phyloP scores from a whole-genome alignment of 2,113 vertebrate genomes.

The Dolichotis patagonum region DNA sequence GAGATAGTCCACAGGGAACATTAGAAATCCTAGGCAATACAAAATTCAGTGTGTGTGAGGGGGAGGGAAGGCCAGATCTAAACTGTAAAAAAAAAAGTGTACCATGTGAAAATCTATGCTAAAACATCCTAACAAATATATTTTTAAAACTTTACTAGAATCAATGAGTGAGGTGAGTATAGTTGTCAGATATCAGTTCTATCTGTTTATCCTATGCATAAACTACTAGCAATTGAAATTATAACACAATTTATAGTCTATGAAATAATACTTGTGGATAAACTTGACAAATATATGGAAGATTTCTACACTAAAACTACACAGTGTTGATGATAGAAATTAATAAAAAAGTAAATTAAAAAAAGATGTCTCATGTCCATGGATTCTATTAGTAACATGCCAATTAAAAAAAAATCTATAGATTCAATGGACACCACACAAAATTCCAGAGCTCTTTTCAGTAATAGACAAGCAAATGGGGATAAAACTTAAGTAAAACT shows the following conservation, averaged over 20 bases:
- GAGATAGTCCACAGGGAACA: not conserved
- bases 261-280: not conserved
- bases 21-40: too few species aligned
- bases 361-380: not conserved
- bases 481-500: not conserved
- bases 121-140: not conserved
- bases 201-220: not conserved
- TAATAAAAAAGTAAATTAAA: not conserved
- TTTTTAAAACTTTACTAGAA: not conserved
- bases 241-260: not conserved
- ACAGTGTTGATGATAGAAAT: not conserved
- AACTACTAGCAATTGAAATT: slow-evolving; percentile 41
- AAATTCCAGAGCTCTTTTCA: not conserved
- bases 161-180: not conserved
- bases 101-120: not conserved
- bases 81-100: not conserved
- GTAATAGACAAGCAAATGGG: not conserved
- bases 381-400: not conserved
- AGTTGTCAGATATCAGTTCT: not conserved
- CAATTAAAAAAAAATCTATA: not conserved
- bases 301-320: not conserved
- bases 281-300: not conserved
- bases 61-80: not conserved
- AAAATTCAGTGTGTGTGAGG: not conserved
- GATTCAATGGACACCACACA: not conserved